Base-by-base conservation (phyloP, 2,113 vertebrate species). In the Periophthalmus modestus region DNA sequence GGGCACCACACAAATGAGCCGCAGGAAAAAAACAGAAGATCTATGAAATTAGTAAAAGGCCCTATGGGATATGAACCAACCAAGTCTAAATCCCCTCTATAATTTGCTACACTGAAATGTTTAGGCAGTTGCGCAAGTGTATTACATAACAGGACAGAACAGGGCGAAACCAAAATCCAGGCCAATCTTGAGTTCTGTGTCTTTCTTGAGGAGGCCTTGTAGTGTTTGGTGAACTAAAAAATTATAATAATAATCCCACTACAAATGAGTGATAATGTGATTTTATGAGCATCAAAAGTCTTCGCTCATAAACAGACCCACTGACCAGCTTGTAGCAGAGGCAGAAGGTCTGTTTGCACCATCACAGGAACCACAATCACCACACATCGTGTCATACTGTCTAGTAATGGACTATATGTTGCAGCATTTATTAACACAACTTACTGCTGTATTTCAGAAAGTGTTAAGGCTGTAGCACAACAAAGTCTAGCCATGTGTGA, bases 131-230 rank as follows among this genome's bases (percentile, higher is more conserved):
- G 87, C 75, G 13, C 68, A 89, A 93, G 69, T 11, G 1, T 18
- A 78, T 88, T 88, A 70, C 77, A 75, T 82, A 91, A 92, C 72
- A 68, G 23, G 54, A 71, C 57, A 69, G 71, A 85, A 82, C 54
- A 66, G 50, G 50, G 74, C 39, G 43, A 84, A 80, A 87, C 74
- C 66, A 73, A 81, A 75, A 16, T 52, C 61, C 74, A 75, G 73
- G 54, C 67, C 43, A 36, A 57, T 79, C 83, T 48, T 13, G 74
- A 68, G 54, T 69, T 13, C 55, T 72, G 71, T 71, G 19, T 57
- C 58, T 61, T 82, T 71, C 66, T 55, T 68, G 81, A 57, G 24
- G 62, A 71, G 65, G 72, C 39, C 85, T 77, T 46, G 11, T 24
- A 39, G 36, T 0, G 63, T 77, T 85, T 57, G 76, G 69, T 81